Evolutionary conservation across 2,888 invertebrate genomes (phyloP).

Genomic region (Aricia artaxerxes): DNA sequence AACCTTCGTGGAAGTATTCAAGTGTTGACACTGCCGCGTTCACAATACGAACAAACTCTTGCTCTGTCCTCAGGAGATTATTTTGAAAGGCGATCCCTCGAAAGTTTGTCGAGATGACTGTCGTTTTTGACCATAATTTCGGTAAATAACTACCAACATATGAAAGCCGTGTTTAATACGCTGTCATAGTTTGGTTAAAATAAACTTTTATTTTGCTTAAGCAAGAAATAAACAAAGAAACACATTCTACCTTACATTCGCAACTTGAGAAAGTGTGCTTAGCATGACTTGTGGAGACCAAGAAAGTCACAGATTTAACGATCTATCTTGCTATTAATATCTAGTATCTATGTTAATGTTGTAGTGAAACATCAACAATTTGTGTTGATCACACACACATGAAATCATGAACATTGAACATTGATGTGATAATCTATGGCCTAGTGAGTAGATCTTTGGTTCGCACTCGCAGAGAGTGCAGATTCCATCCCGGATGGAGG

Average conservation of each 20-base stretch:
- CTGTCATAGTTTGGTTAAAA: neutral
- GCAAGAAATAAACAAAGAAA: neutral
- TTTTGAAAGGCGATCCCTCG: slow-evolving; percentile 58
- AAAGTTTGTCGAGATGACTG: slow-evolving; percentile 69
- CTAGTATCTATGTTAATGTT: too few species aligned
- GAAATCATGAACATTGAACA: too few species aligned
- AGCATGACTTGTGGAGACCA: neutral
- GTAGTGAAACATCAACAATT: too few species aligned
- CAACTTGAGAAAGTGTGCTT: neutral
- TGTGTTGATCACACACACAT: too few species aligned
- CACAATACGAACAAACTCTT: slow-evolving; percentile 71
- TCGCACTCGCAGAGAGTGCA: too few species aligned
- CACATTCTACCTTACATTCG: neutral
- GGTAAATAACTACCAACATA: slow-evolving; percentile 33
- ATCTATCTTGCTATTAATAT: too few species aligned
- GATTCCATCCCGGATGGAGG: too few species aligned
- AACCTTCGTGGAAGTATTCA: slow-evolving; percentile 65
- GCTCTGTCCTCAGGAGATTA: slow-evolving; percentile 62
- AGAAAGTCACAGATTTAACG: too few species aligned
- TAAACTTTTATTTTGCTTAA: neutral
- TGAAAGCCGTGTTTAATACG: slow-evolving; percentile 1
- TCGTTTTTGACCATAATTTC: slow-evolving; percentile 41
- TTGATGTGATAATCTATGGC: too few species aligned
- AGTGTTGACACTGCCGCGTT: slow-evolving; percentile 69
- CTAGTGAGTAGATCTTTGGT: too few species aligned